Evolutionary conservation across 2,797 vertebrate species (phyloP), one percentile per base, ranked within the genome.

Genomic region (Rhinoraja longicauda): DNA sequence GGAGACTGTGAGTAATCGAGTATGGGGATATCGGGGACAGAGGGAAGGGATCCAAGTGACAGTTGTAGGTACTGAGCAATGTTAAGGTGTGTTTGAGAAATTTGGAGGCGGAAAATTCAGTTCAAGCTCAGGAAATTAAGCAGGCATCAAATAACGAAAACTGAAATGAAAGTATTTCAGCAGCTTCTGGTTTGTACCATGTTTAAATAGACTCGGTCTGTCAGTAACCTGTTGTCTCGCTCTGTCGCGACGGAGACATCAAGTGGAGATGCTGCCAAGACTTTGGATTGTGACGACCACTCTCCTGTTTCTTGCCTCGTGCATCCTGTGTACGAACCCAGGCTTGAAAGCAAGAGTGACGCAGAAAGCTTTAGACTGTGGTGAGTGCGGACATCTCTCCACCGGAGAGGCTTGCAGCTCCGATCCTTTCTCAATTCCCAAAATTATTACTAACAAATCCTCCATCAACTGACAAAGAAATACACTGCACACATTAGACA

Each of bases 291-390:
- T 75, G 70, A 53, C 70, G 0, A 13, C 15, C 24, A 24, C 5
- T 45, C 36, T 92, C 13, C 77, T 95, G 93, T 94, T 94, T 81
- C 90, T 96, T 5, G 75, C 94, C 57, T 93, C 94, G 0, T 0
- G 93, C 45, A 93, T 95, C 76, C 93, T 93, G 15, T 93, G 94
- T 93, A 88, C 13, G 77, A 95, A 96, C 26, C 95, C 97, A 19
- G 97, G 97, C 4, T 95, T 97, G 3, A 95, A 96, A 93, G 95
- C 96, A 93, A 95, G 93, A 93, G 93, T 97, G 17, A 97, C 96
- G n/a, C 84, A 95, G 90, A 96, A 96, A 92, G 96, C 96, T 70
- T 93, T 97, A 73, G 96, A 97, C 73, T 97, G 97, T 93, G 96
- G 97, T 97, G 94, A 93, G 73, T 67, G 13, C 73, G 24, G 24